Evolutionary conservation across 2,113 vertebrate genomes (phyloP).

Genomic region (Vanacampus margaritifer): DNA sequence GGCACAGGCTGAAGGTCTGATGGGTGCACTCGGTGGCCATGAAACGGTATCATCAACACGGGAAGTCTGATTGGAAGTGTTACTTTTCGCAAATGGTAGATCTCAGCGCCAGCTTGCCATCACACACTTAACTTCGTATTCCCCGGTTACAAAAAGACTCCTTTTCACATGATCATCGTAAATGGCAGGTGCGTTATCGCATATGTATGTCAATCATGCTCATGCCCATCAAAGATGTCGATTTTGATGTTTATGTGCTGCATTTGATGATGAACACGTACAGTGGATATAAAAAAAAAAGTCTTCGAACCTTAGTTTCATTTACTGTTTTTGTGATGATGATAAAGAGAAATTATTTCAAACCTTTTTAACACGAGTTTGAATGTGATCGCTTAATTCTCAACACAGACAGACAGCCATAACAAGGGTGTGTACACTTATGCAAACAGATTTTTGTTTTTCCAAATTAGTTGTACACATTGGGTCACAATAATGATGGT

Average conservation of each 20-base stretch:
- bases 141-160: not conserved
- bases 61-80: conserved; percentile 4
- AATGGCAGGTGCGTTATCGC: conserved; percentile 22
- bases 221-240: not conserved
- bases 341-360: no score
- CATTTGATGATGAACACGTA: not conserved
- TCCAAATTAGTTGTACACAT: no score
- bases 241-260: conserved; percentile 12
- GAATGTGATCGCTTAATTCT: no score
- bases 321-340: not conserved
- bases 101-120: conserved; percentile 9
- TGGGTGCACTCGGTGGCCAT: conserved; percentile 32
- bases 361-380: no score
- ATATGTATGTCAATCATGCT: conserved; percentile 8
- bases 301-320: not conserved
- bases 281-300: not conserved
- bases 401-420: no score
- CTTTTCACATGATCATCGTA: conserved; percentile 8
- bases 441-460: no score
- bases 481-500: no score
- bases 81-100: conserved; percentile 24
- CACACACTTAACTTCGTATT: conserved; percentile 15
- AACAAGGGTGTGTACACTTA: no score
- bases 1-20: conserved; percentile 11
- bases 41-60: conserved; percentile 44